Evolutionary conservation across 2,113 vertebrate genomes (phyloP).

Genomic region (Actenoides hombroni): DNA sequence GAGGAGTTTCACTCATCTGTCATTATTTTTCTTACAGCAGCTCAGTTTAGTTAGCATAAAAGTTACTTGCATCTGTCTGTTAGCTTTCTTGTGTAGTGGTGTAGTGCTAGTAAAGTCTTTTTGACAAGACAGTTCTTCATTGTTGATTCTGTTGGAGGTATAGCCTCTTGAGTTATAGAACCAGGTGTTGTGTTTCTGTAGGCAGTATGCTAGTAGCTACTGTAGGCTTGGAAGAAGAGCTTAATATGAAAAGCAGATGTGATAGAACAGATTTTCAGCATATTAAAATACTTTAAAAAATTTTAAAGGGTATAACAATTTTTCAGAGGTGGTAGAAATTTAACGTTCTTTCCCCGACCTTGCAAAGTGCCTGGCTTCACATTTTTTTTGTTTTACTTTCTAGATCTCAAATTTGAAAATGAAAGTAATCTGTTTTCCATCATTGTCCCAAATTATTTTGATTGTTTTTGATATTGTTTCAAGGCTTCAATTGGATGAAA

Average conservation of each 20-base stretch:
- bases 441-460: not conserved
- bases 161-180: not conserved
- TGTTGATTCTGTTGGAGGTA: not conserved
- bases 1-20: not conserved
- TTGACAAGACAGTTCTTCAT: not conserved
- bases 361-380: not conserved
- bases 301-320: not conserved
- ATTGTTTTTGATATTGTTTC: not conserved
- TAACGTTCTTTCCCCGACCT: not conserved
- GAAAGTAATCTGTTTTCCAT: not conserved
- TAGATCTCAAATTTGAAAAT: conserved; percentile 7
- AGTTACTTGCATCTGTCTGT: not conserved
- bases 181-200: not conserved
- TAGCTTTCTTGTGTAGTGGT: not conserved
- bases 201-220: not conserved
- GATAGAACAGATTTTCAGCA: not conserved
- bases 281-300: not conserved
- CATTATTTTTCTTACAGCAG: not conserved
- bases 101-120: not conserved
- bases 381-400: not conserved
- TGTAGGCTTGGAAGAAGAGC: not conserved
- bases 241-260: not conserved
- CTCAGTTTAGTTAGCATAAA: not conserved
- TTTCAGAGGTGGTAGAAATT: not conserved
- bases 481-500: not conserved